A percentile compares a stretch with the other conserved stretches of the same genome.
Conservation (phyloP, 2,797 vertebrate genomes). For the Phoeniculus purpureus region DNA sequence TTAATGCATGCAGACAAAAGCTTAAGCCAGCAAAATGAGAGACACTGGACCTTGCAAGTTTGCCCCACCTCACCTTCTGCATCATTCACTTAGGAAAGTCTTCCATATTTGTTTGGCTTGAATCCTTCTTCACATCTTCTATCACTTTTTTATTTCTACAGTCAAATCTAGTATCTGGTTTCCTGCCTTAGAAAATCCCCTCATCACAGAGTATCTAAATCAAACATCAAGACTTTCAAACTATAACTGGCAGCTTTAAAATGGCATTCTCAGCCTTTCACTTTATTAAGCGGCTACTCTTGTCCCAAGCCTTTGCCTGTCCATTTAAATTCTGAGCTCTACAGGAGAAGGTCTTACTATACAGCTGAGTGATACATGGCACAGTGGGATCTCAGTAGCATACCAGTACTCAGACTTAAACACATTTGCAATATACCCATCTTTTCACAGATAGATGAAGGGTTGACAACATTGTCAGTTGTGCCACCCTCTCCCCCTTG, state of each 20-base stretch:
- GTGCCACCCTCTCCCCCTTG: background rate
- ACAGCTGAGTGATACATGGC: background rate
- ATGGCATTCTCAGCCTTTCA: background rate
- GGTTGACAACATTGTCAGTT: background rate
- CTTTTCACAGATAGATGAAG: background rate
- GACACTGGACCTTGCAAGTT: background rate
- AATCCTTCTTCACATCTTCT: background rate
- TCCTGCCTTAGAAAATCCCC: background rate
- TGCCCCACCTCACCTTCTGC: background rate
- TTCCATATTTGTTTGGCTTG: background rate
- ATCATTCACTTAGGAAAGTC: background rate
- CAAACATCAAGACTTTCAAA: background rate
- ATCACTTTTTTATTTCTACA: background rate
- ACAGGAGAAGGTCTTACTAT: background rate
- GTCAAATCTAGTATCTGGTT: background rate
- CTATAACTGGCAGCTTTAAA: background rate
- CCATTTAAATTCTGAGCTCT: background rate
- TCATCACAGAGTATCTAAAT: background rate
- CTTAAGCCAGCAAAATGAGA: too few relatives aligned
- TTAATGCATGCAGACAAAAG: background rate
- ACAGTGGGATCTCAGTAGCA: background rate
- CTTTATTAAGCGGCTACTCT: background rate
- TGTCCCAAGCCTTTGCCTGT: background rate
- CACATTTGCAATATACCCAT: fast-evolving
- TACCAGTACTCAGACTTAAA: background rate